Evolutionary conservation across 2,113 vertebrate species (phyloP), one percentile per base, ranked within the genome.

Genomic region (Beaufortia kweichowensis): DNA sequence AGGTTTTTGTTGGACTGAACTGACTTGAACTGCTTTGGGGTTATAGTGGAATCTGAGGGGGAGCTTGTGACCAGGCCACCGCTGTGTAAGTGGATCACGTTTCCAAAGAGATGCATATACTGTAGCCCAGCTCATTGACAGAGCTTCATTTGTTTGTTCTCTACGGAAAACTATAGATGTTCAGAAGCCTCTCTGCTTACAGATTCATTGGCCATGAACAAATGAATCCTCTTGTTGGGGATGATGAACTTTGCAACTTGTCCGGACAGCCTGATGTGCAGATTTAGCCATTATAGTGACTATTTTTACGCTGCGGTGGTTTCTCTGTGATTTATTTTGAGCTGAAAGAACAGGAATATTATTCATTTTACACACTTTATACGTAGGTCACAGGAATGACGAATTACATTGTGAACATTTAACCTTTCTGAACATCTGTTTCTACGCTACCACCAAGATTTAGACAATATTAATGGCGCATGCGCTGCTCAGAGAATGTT

Each of bases 401-500:
- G 19, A 31, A 17, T 35, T 33, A 15, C 12, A 23, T 26, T 46
- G 6, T 14, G 10, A 39, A 43, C 10, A 12, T 9, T 46, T 26
- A 39, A 66, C 19, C 60, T 12, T 41, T 41, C 6, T 8, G 12
- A 17, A 26, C 28, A 69, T 53, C n/a, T 67, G 48, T 21, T 69
- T 56, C 19, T 55, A 48, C 14, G 6, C 17, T 26, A 26, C 7
- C 3, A 7, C 46, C 14, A n/a, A 21, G 9, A 70, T 71, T 76
- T 62, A 77, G 23, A 77, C 28, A 66, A 57, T 19, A 26, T 46
- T n/a, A 76, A 56, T 41, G 62, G 66, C 57, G 69, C 19, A 65
- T 23, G 17, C 46, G 35, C 21, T 72, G 65, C 71, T 67, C 62
- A 28, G 14, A 76, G 60, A 77, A 77, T 76, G 70, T 81, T 67